Base-by-base conservation (phyloP, 2,888 invertebrate genomes). In the Tromatobia lineatoria region DNA sequence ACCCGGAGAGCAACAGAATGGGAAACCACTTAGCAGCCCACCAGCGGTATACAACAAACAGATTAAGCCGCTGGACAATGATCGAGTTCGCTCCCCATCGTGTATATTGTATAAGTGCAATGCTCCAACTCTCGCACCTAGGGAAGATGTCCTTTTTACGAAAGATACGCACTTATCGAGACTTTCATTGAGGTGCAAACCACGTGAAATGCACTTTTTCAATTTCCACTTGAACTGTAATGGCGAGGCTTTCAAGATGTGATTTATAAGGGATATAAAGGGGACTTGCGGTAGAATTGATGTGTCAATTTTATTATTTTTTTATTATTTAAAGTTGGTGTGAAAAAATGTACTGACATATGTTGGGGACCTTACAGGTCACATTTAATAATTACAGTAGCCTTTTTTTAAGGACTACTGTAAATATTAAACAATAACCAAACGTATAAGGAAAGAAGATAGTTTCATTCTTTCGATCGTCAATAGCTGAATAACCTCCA, bases 21-120 rank as follows among this genome's bases (percentile, higher is more conserved):
- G 91, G 89, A 89, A 90, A 92, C 93, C 92, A 93, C 93, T 93
- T 93, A 93, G 92, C 93, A 92, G 91, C 90, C 91, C 89, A 88
- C 88, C 89, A 85, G 89, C 89, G 89, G 90, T 92, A 88, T 91
- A 92, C 92, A 91, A 92, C 93, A 93, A 93, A 93, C 93, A 91
- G 93, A 93, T 93, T 93, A 93, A 91, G 90, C 89, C 73, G 85
- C 86, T 86, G 89, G 88, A 91, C 92, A 91, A 92, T 91, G 88
- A 90, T 89, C 87, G 87, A 80, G 70, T 61, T 86, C 88, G 85
- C 86, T 85, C 86, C 79, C 70, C 83, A 77, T 83, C 61, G 76
- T 74, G 54, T 18, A 64, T 29, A 23, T 57, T 52, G 54, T 47
- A 20, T 64, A 74, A 80, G 77, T 81, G 77, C 78, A 45, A 66